Conservation (phyloP, 2,888 invertebrate species). For the Drosophila buzzatii region DNA sequence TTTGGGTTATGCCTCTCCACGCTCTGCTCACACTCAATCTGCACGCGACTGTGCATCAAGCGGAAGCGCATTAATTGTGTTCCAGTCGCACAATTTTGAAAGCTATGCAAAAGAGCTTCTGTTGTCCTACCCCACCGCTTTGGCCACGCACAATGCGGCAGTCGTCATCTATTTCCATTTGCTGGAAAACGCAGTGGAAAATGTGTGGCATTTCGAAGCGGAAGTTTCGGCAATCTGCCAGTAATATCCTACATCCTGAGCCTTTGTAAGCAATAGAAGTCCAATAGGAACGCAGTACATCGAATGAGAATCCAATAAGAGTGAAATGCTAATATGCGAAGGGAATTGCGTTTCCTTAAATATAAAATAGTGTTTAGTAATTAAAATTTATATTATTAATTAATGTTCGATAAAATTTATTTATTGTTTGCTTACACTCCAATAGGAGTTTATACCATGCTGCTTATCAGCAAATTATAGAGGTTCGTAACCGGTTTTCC, state of each 20-base stretch:
- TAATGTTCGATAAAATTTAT: not conserved
- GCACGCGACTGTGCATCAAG: slow-evolving; percentile 49
- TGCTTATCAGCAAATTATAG: not conserved
- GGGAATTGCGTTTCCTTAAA: not conserved
- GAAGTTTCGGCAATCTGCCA: slow-evolving; percentile 55
- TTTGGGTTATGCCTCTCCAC: not conserved
- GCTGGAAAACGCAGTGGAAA: slow-evolving; percentile 16
- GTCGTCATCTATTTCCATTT: slow-evolving; percentile 41
- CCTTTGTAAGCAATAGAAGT: not conserved
- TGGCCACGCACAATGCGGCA: slow-evolving; percentile 29
- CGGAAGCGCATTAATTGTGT: slow-evolving; percentile 60
- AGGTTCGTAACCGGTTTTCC: not conserved
- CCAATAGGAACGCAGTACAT: not conserved
- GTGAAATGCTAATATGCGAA: not conserved
- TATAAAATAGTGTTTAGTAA: not conserved
- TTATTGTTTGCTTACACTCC: not conserved
- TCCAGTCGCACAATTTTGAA: slow-evolving; percentile 42
- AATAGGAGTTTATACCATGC: not conserved
- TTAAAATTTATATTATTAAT: not conserved
- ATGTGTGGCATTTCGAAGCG: slow-evolving; percentile 20
- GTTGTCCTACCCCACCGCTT: not conserved
- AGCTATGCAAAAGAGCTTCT: slow-evolving; percentile 45
- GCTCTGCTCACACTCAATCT: slow-evolving; percentile 24
- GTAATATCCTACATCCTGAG: slow-evolving; percentile 58
- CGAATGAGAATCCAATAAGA: not conserved